Conservation (phyloP, 2,888 invertebrate genomes). For the Dicyrtoma fusca region DNA sequence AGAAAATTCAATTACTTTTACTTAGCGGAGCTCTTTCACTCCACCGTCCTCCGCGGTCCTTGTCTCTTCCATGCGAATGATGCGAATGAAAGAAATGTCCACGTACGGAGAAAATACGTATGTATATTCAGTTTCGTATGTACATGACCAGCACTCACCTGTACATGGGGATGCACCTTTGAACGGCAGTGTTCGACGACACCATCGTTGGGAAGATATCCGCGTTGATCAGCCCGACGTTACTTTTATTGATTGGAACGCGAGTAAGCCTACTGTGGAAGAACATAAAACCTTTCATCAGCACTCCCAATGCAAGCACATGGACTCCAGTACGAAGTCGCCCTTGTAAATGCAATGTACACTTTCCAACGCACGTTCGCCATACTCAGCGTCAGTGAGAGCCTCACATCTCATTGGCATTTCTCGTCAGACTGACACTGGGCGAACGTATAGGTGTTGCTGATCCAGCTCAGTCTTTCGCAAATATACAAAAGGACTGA, state of each 20-base stretch:
- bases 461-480: constrained; percentile 18
- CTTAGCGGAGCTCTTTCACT: constrained; percentile 17
- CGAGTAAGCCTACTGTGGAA: constrained; percentile 56
- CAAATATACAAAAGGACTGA: background rate
- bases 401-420: too few species aligned
- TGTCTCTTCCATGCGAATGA: constrained; percentile 19
- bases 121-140: background rate
- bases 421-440: too few species aligned
- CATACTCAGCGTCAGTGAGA: background rate
- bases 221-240: constrained; percentile 57
- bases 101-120: constrained; percentile 1
- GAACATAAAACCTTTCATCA: constrained; percentile 25
- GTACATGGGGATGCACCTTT: constrained; percentile 57
- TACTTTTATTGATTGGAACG: constrained; percentile 57
- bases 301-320: background rate
- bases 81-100: background rate
- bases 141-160: constrained; percentile 45
- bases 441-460: constrained; percentile 4
- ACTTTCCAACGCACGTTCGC: background rate
- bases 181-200: constrained; percentile 57
- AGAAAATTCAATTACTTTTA: constrained; percentile 44
- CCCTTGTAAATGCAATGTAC: constrained; percentile 13
- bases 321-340: background rate
- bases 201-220: constrained; percentile 57
- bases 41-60: constrained; percentile 7